A percentile compares a stretch with the other conserved stretches of the same genome.
Conservation (phyloP, 2,888 invertebrate species). For the Stratiomys singularior region DNA sequence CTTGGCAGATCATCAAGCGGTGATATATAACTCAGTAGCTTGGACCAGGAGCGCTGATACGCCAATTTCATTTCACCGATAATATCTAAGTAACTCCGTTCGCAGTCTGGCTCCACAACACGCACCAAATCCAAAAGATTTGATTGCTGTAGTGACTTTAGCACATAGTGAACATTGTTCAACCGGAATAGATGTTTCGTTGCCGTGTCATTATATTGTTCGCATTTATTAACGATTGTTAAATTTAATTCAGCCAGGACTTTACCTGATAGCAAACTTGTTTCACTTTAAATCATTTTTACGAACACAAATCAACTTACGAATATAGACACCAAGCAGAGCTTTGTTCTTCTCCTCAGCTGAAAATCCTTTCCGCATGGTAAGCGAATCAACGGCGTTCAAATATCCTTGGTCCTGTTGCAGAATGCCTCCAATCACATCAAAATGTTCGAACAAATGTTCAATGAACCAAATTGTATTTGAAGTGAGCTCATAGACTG, state of each 20-base stretch:
- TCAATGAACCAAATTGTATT: conserved; percentile 94
- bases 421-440: conserved; percentile 76
- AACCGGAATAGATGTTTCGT: conserved; percentile 89
- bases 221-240: conserved; percentile 89
- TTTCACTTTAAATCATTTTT: background rate
- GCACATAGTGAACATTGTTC: conserved; percentile 94
- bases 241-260: conserved; percentile 90
- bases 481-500: conserved; percentile 95
- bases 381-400: conserved; percentile 67
- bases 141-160: conserved; percentile 90
- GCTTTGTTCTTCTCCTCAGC: conserved; percentile 71
- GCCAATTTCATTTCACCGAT: conserved; percentile 81
- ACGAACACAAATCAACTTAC: conserved; percentile 67
- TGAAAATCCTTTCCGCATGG: conserved; percentile 65
- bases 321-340: conserved; percentile 82
- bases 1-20: conserved; percentile 76
- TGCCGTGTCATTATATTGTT: conserved; percentile 87
- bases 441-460: conserved; percentile 81
- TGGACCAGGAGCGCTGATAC: conserved; percentile 79
- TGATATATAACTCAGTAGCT: conserved; percentile 79
- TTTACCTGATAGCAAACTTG: conserved; percentile 72
- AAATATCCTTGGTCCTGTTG: conserved; percentile 71
- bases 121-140: conserved; percentile 83
- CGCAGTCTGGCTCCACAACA: conserved; percentile 86
- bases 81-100: conserved; percentile 86